Evolutionary conservation across 2,888 invertebrate genomes (phyloP).

Genomic region (Hololepta plana): DNA sequence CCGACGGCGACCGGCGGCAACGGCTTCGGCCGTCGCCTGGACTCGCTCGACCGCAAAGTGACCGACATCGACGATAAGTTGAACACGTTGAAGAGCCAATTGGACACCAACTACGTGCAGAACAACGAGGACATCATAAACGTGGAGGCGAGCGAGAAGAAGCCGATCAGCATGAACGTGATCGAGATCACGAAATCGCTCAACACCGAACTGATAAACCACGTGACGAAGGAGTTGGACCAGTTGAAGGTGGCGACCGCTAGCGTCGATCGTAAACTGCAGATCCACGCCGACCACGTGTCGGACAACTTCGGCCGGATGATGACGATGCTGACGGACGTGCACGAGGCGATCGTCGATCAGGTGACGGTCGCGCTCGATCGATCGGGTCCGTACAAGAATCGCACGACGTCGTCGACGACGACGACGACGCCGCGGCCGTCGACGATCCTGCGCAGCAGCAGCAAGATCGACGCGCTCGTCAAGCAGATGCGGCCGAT

Average conservation of each 20-base stretch:
- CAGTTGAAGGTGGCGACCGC: conserved; percentile 60
- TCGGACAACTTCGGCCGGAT: conserved; percentile 68
- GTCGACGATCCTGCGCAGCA: conserved; percentile 33
- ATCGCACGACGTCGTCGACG: conserved; percentile 36
- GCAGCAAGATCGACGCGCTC: conserved; percentile 62
- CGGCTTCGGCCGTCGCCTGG: conserved; percentile 44
- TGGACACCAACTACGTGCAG: conserved; percentile 65
- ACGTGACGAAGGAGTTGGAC: conserved; percentile 64
- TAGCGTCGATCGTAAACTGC: conserved; percentile 62
- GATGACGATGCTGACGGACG: conserved; percentile 59
- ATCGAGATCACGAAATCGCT: conserved; percentile 71
- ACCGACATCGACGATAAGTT: conserved; percentile 66
- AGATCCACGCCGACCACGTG: conserved; percentile 69
- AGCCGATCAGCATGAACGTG: conserved; percentile 66
- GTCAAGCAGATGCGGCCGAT: conserved; percentile 72
- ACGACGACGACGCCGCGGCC: conserved; percentile 42
- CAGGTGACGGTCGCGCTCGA: conserved; percentile 34
- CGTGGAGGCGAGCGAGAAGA: conserved; percentile 75
- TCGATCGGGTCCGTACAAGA: conserved; percentile 19
- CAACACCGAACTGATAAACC: conserved; percentile 61
- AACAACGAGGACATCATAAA: conserved; percentile 56
- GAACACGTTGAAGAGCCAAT: conserved; percentile 60
- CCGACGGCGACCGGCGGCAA: conserved; percentile 18
- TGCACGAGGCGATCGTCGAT: conserved; percentile 69
- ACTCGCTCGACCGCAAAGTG: conserved; percentile 65